phyloP scores from a whole-genome alignment of 2,113 vertebrate species.

The Poicephalus meyeri region DNA sequence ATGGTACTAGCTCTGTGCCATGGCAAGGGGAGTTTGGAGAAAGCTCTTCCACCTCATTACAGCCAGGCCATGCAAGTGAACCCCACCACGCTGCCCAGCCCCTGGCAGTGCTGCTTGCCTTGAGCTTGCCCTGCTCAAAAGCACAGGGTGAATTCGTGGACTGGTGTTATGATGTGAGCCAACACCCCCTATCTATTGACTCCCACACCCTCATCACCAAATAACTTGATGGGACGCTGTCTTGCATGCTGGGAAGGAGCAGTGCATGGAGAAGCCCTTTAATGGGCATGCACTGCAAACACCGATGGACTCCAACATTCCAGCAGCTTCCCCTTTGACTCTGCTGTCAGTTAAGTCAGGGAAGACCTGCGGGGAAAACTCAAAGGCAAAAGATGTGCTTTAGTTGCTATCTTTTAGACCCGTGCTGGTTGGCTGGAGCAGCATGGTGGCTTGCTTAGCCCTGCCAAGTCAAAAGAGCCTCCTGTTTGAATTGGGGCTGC shows the following conservation, averaged over 20 bases:
- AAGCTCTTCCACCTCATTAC: fast-evolving
- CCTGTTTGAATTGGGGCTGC: not conserved
- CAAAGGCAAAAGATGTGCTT: not conserved
- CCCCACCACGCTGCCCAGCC: too few species aligned
- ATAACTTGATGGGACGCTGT: fast-evolving
- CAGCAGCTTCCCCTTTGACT: fast-evolving
- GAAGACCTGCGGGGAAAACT: not conserved
- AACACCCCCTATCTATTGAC: fast-evolving
- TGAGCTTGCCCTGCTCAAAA: not conserved
- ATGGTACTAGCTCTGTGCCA: not conserved
- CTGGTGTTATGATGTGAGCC: not conserved
- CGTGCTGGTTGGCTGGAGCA: fast-evolving
- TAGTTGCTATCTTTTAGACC: not conserved
- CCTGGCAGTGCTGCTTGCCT: too few species aligned
- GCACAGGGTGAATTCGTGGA: not conserved
- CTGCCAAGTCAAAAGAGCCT: not conserved
- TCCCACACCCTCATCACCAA: not conserved
- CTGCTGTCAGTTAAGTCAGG: not conserved
- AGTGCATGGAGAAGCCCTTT: not conserved
- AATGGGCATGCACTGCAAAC: fast-evolving
- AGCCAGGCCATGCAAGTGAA: not conserved
- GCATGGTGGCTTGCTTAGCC: not conserved
- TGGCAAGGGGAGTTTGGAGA: not conserved
- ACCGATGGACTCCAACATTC: not conserved
- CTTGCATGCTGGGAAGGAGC: fast-evolving